A percentile compares a stretch with the other conserved stretches of the same genome.
These are phyloP conservation scores for Anabacerthia variegaticeps DNA, from an alignment of 2,797 vertebrate species.

Conservation along the genomic window DNA sequence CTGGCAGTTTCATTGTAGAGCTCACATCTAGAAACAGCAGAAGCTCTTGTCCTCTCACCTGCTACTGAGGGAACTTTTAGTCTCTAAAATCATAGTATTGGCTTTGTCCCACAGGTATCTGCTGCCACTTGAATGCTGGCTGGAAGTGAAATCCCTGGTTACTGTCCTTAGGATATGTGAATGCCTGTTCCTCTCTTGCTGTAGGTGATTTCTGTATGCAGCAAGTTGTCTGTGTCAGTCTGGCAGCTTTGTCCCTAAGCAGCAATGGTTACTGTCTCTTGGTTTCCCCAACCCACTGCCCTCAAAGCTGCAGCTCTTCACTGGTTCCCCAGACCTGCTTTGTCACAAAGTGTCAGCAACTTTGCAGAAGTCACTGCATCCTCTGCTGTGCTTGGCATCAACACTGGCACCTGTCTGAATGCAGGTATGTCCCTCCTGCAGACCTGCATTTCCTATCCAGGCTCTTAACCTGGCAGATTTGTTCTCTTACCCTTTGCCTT, in stretches of 20 bases:
- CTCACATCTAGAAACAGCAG: not conserved
- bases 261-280: not conserved
- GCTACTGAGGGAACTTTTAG: not conserved
- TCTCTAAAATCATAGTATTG: not conserved
- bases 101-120: not conserved
- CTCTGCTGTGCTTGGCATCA: not conserved
- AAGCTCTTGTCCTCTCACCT: not conserved
- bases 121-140: not conserved
- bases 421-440: not conserved
- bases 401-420: not conserved
- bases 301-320: not conserved
- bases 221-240: not conserved
- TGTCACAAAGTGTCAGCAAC: not conserved
- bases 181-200: not conserved
- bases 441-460: not conserved
- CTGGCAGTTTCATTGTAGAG: not conserved
- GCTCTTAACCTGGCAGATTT: not conserved
- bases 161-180: not conserved
- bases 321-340: not conserved
- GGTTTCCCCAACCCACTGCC: not conserved
- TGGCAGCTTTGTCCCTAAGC: not conserved
- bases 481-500: not conserved
- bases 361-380: not conserved
- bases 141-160: not conserved
- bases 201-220: not conserved